Evolutionary conservation across 1,140 invertebrate genomes (phyloP).

Genomic region (Dendroctonus valens): DNA sequence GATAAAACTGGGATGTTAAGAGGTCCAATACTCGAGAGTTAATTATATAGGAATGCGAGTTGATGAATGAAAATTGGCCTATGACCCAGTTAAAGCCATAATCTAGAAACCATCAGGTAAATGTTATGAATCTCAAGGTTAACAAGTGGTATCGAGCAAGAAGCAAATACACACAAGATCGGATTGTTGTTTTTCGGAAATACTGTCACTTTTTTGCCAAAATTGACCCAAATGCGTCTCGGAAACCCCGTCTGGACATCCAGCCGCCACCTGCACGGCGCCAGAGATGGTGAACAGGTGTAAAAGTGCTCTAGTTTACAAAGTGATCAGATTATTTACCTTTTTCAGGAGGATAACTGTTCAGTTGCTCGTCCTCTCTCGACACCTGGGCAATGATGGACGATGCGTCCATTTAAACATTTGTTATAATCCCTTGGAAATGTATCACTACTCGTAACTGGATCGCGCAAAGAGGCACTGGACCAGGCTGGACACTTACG

Average conservation of each 20-base stretch:
- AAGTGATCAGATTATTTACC: constrained; percentile 62
- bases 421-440: constrained; percentile 51
- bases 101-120: constrained; percentile 31
- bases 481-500: background rate
- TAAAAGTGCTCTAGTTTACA: too few relatives aligned
- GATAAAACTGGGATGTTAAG: too few relatives aligned
- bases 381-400: constrained; percentile 97
- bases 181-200: too few relatives aligned
- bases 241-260: too few relatives aligned
- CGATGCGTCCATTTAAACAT: constrained; percentile 95
- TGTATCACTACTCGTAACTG: background rate
- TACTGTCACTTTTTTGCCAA: too few relatives aligned
- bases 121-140: constrained; percentile 42
- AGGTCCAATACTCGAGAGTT: too few relatives aligned
- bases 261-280: too few relatives aligned
- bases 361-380: constrained; percentile 93
- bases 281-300: too few relatives aligned
- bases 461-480: background rate
- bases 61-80: background rate
- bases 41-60: background rate
- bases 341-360: constrained; percentile 87
- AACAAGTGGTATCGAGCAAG: constrained; percentile 25
- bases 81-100: constrained; percentile 28
- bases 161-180: too few relatives aligned
- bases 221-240: too few relatives aligned